These are phyloP conservation scores for Eubucco bourcierii DNA, from an alignment of 2,113 vertebrate genomes.

Conservation along the genomic window DNA sequence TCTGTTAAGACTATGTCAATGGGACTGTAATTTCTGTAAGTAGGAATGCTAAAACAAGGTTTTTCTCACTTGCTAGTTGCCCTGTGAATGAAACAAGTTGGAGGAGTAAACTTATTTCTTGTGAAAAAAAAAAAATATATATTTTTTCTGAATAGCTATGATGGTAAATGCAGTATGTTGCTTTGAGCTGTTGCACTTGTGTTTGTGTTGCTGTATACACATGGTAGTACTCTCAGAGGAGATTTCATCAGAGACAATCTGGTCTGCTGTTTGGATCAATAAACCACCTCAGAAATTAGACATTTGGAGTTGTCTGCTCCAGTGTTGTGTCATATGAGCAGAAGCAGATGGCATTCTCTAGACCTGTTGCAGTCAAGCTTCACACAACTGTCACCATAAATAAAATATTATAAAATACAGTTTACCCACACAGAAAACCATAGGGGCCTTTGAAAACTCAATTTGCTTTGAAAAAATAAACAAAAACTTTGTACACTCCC, in stretches of 20 bases:
- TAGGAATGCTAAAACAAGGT: neutral
- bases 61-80: neutral
- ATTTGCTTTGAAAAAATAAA: neutral
- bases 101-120: neutral
- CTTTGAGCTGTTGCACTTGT: accelerated
- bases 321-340: neutral
- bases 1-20: neutral
- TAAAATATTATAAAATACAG: neutral
- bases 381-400: neutral
- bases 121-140: neutral
- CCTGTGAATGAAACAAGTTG: neutral
- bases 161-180: neutral
- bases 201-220: neutral
- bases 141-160: neutral
- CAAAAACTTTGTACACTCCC: neutral
- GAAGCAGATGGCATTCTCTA: neutral
- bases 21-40: neutral
- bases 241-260: neutral
- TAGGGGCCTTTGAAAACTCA: neutral
- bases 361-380: neutral
- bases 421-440: neutral
- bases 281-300: neutral
- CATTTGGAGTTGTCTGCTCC: neutral
- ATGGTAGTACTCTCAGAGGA: neutral
- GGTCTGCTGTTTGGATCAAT: neutral